phyloP scores from a whole-genome alignment of 1,140 invertebrate species.

The Bombus affinis region DNA sequence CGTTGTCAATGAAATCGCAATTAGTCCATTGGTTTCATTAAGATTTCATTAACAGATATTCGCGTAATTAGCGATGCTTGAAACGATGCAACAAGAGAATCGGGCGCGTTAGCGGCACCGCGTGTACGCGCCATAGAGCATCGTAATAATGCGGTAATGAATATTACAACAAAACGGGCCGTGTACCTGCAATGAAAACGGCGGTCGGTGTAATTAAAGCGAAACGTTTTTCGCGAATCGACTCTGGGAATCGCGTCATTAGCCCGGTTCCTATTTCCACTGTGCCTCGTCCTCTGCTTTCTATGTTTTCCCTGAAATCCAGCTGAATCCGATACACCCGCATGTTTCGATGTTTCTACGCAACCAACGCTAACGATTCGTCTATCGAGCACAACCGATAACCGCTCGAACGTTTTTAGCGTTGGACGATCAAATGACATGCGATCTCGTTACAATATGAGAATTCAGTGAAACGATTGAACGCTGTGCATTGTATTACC shows the following conservation, averaged over 20 bases:
- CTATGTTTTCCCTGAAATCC: neutral
- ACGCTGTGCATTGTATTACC: neutral
- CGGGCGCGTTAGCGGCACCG: neutral
- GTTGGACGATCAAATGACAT: conserved; percentile 35
- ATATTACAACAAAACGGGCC: conserved; percentile 19
- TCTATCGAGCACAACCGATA: neutral
- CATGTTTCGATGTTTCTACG: neutral
- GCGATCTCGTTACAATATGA: neutral
- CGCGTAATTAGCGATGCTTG: conserved; percentile 4
- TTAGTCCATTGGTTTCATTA: conserved; percentile 14
- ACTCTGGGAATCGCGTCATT: neutral
- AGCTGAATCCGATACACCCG: neutral
- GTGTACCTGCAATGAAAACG: neutral
- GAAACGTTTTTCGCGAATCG: conserved; percentile 5
- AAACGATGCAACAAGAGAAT: neutral
- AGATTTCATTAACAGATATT: conserved; percentile 33
- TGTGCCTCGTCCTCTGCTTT: neutral
- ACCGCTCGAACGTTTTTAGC: conserved; percentile 20
- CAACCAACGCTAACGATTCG: neutral
- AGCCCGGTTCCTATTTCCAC: too few relatives aligned
- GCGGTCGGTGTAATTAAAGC: conserved; percentile 3
- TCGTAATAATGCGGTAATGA: conserved; percentile 15
- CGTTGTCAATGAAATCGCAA: neutral
- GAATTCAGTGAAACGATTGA: neutral
- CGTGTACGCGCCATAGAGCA: neutral